Conservation (phyloP, 2,888 invertebrate genomes). For the Hedychridium roseum region DNA sequence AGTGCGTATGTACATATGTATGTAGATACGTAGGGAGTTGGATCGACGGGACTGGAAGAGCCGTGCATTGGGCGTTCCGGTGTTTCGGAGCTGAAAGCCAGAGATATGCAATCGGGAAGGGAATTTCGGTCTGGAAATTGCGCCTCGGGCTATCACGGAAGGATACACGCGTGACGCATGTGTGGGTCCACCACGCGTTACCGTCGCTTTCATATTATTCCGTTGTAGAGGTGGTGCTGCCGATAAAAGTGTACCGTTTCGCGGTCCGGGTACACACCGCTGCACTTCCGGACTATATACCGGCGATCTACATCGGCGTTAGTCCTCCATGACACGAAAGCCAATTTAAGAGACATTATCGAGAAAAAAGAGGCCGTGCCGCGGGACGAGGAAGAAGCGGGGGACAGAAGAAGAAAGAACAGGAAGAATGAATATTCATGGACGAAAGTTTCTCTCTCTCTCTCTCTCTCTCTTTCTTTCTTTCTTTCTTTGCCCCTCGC, state of each 20-base stretch:
- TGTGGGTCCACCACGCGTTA: no score
- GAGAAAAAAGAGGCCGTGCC: not conserved
- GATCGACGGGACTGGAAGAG: no score
- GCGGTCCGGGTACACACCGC: slow-evolving; percentile 33
- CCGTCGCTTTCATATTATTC: slow-evolving; percentile 14
- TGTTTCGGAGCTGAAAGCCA: no score
- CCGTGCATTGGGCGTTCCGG: no score
- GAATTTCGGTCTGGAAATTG: no score
- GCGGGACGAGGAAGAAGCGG: slow-evolving; percentile 1
- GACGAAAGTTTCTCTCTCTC: slow-evolving; percentile 1
- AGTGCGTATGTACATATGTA: no score
- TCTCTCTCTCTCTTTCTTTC: not conserved
- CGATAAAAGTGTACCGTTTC: slow-evolving; percentile 45
- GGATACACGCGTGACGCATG: no score
- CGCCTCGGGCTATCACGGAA: no score
- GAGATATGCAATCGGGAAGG: no score
- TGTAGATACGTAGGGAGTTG: no score
- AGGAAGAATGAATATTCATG: slow-evolving; percentile 40
- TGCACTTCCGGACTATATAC: slow-evolving; percentile 45
- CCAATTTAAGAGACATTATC: slow-evolving; percentile 35
- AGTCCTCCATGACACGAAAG: slow-evolving; percentile 29
- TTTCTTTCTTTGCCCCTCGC: not conserved
- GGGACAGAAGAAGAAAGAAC: slow-evolving; percentile 26
- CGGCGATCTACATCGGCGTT: slow-evolving; percentile 29
- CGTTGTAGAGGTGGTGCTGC: no score